Evolutionary conservation across 30 jellyfish, hydroid and myxozoan genomes (phyloP), one percentile per base, ranked within the genome.

Genomic region (Turritopsis dohrnii): DNA sequence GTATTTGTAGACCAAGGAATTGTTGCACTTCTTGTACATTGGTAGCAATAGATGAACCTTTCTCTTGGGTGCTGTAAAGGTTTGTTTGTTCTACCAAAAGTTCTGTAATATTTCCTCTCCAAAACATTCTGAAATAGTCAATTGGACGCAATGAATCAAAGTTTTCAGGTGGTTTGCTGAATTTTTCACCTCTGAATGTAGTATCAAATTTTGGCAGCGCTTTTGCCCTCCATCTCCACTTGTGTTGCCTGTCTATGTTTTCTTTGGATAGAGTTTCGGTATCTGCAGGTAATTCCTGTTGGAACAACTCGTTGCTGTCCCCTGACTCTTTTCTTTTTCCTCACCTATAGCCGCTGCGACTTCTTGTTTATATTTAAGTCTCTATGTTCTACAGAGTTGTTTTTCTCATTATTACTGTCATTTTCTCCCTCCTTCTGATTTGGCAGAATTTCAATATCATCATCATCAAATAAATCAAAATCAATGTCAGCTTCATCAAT

Each of bases 1-100:
- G 23, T 29, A 85, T 1, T 28, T 85, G 93, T 89, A 85, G 79
- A 29, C 93, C 89, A 69, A 79, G 65, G 69, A 20, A 79, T 25
- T 66, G 53, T 79, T 79, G 72, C 16, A 85, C 79, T 65, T 85
- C 93, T 13, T 77, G 72, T 9, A 4, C 65, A 53, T 52, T 53
- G 22, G 84, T 85, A 18, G 54, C 54, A 4, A 66, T n/a, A 0
- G 93, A 79, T 29, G 5, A 17, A 66, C 86, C 90, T 3, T 65
- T 69, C 30, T 81, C 41, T 29, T 87, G 87, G 1, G 28, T 29
- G 53, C 95, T 81, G 81, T 87, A 87, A 7, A 81, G 79, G 52
- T 81, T 81, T 30, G 87, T 81, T 53, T 87, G 87, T 13, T 81
- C 83, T 18, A 54, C 87, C 1, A 81, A 54, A 82, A 54, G 21